Evolutionary conservation across 2,888 invertebrate genomes (phyloP).

Genomic region (Ptychoptera albimana): DNA sequence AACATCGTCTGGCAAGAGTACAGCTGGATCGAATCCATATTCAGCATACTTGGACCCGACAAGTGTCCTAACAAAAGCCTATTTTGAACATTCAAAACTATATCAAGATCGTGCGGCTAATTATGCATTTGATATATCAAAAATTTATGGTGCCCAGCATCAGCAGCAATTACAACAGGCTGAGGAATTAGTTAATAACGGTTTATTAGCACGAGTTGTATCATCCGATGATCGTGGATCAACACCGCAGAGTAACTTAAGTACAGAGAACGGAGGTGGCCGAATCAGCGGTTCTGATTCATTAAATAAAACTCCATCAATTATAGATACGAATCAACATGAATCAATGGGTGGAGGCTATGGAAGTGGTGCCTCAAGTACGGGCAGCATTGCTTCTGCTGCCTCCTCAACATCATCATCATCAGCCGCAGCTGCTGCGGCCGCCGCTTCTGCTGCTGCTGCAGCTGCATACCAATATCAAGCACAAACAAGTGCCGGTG

Average conservation of each 20-base stretch:
- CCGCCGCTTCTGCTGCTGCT: background rate
- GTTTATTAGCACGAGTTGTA: constrained; percentile 4
- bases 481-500: constrained; percentile 15
- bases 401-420: background rate
- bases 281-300: background rate
- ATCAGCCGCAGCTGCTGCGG: background rate
- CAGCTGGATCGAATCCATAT: constrained; percentile 25
- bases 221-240: background rate
- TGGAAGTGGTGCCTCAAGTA: background rate
- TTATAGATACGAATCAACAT: constrained; percentile 12
- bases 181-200: constrained; percentile 21
- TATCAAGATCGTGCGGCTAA: constrained; percentile 30
- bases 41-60: constrained; percentile 29
- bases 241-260: no score
- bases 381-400: background rate
- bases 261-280: constrained; percentile 9
- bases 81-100: constrained; percentile 30
- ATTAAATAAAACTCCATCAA: background rate
- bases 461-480: background rate
- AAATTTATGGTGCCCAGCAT: constrained; percentile 26
- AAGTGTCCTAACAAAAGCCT: constrained; percentile 30
- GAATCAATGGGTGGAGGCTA: constrained; percentile 13
- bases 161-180: constrained; percentile 25
- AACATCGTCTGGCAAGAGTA: constrained; percentile 2
- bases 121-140: constrained; percentile 31